Base-by-base conservation (phyloP, 2,113 vertebrate genomes). In the Origma solitaria region DNA sequence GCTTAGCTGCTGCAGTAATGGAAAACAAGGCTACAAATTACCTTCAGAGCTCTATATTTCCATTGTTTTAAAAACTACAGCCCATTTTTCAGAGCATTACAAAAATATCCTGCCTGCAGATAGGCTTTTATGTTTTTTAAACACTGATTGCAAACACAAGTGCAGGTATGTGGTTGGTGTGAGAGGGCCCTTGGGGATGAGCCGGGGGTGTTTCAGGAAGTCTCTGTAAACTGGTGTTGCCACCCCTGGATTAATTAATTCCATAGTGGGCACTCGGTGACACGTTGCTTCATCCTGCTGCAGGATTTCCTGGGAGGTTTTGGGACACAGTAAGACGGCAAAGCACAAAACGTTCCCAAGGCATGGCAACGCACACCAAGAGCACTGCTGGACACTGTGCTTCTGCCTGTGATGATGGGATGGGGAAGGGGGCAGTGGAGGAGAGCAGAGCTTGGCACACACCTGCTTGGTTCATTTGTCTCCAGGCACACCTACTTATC, bases 91-190 rank as follows among this genome's bases (percentile, higher is more conserved):
- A 90, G 44, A 85, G 33, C 61, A 60, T 37, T 72, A 69, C 49
- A 61, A 51, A 45, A 49, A 56, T 6, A 24, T 47, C 33, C 44
- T 61, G 33, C 35, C 62, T 76, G 70, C 49, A 71, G 45, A n/a
- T 49, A 53, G 27, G 24, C 22, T 82, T 93, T 92, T 82, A 58
- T 56, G 51, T 42, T 79, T 85, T 92, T 92, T 82, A 62, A 87
- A 50, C 23, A 38, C 21, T 47, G 56, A 10, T 66, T 79, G 49
- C 35, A 88, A 88, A 38, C 9, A 0, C 4, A 27, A 83, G 40
- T 82, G 30, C 76, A 86, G 82, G 44, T 44, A 24, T 1, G 10
- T 45, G 14, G 40, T 24, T 58, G 19, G 19, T 51, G 62, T 82
- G 79, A 33, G n/a, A 27, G 17, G 25, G 66, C 44, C 66, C 24